Conservation (phyloP, 2,888 invertebrate genomes). For the Hypolimnas misippus region DNA sequence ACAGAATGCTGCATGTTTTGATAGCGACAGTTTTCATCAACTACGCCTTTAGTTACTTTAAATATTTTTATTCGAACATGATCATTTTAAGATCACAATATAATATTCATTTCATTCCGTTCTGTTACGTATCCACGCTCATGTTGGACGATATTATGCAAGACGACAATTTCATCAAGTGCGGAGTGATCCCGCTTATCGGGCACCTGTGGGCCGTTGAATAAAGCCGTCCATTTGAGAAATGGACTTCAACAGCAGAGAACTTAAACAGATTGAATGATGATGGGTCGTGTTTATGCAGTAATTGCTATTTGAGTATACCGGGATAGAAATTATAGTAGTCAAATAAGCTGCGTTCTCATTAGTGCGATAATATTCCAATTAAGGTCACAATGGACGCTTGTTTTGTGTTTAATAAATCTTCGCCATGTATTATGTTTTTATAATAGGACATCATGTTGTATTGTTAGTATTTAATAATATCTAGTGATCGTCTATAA, state of each 20-base stretch:
- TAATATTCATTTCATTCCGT: too few species aligned
- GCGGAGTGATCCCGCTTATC: slow-evolving; percentile 65
- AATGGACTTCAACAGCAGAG: slow-evolving; percentile 38
- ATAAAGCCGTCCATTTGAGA: slow-evolving; percentile 65
- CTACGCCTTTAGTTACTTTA: too few species aligned
- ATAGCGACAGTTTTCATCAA: too few species aligned
- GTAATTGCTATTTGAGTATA: slow-evolving; percentile 29
- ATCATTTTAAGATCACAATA: too few species aligned
- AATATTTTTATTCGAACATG: too few species aligned
- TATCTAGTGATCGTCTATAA: too few species aligned
- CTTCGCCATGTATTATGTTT: neutral
- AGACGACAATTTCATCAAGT: slow-evolving; percentile 71
- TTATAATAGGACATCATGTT: neutral
- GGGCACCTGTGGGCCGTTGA: slow-evolving; percentile 72
- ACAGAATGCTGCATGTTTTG: too few species aligned
- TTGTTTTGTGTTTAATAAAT: slow-evolving; percentile 7
- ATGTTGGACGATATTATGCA: slow-evolving; percentile 57
- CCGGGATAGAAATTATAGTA: slow-evolving; percentile 9
- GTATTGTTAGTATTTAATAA: neutral
- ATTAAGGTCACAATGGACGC: neutral
- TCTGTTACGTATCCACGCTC: too few species aligned
- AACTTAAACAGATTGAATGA: slow-evolving; percentile 38
- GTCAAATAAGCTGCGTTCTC: slow-evolving; percentile 6
- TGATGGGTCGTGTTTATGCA: slow-evolving; percentile 28
- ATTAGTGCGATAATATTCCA: slow-evolving; percentile 3